Evolutionary conservation across 1,140 invertebrate species (phyloP).

Genomic region (Megathymus violae): DNA sequence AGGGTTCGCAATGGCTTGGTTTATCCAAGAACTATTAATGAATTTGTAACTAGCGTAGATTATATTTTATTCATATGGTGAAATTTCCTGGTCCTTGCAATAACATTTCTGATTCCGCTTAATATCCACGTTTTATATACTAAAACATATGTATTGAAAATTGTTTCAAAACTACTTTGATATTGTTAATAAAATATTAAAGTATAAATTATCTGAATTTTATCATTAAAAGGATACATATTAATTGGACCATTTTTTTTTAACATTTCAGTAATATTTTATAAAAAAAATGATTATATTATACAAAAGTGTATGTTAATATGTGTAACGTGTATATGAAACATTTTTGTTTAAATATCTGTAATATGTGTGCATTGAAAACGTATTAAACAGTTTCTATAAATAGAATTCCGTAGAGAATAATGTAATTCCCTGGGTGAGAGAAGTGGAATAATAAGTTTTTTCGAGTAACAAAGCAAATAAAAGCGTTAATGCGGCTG

Average conservation of each 20-base stretch:
- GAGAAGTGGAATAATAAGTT: slow-evolving; percentile 80
- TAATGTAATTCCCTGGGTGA: slow-evolving; percentile 75
- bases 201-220: no score
- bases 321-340: no score
- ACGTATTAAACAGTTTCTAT: slow-evolving; percentile 37
- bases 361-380: slow-evolving; percentile 17
- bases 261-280: no score
- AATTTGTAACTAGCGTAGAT: neutral
- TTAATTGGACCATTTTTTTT: no score
- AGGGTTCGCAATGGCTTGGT: slow-evolving; percentile 22
- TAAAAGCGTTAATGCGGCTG: slow-evolving; percentile 80
- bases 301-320: no score
- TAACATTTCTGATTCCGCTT: no score
- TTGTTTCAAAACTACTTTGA: no score
- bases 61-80: neutral
- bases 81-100: no score
- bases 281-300: no score
- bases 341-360: neutral
- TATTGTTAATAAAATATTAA: neutral
- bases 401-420: slow-evolving; percentile 64
- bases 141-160: no score
- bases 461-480: slow-evolving; percentile 79
- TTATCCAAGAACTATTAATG: slow-evolving; percentile 9
- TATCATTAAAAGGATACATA: no score
- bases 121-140: no score